phyloP scores from a whole-genome alignment of 2,797 vertebrate species.

The Falco concolor region DNA sequence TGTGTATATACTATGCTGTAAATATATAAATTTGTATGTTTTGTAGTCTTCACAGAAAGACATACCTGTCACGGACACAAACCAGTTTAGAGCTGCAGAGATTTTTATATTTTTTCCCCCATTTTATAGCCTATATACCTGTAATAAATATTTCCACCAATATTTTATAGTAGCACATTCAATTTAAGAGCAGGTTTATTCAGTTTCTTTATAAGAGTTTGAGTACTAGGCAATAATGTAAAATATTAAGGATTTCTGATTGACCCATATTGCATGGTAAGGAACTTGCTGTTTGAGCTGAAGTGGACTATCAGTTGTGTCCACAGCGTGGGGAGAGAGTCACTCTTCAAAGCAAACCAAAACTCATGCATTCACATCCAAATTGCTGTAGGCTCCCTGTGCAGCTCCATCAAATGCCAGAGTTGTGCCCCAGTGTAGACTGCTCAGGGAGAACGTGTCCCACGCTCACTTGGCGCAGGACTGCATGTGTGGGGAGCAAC shows the following conservation, averaged over 20 bases:
- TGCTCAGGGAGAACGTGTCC: neutral
- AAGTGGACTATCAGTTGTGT: neutral
- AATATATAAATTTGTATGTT: neutral
- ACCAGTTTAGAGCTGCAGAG: neutral
- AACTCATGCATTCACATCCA: neutral
- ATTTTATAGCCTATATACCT: neutral
- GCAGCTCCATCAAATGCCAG: neutral
- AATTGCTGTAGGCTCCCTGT: neutral
- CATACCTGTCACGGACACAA: neutral
- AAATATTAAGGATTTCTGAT: neutral
- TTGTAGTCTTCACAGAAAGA: neutral
- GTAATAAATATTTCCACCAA: neutral
- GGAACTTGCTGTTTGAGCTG: neutral
- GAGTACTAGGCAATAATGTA: neutral
- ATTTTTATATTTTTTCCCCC: neutral
- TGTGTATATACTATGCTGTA: neutral
- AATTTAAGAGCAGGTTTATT: neutral
- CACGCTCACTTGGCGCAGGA: rapidly evolving
- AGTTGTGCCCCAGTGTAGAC: neutral
- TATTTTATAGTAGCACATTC: neutral
- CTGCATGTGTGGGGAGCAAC: rapidly evolving
- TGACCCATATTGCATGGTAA: neutral
- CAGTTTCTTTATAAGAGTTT: neutral
- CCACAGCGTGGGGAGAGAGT: neutral
- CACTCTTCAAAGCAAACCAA: neutral